Percentiles rank a stretch among this genome's conserved stretches.
phyloP scores from a whole-genome alignment of 2,888 invertebrate species.

The Ormyrus thymus region DNA sequence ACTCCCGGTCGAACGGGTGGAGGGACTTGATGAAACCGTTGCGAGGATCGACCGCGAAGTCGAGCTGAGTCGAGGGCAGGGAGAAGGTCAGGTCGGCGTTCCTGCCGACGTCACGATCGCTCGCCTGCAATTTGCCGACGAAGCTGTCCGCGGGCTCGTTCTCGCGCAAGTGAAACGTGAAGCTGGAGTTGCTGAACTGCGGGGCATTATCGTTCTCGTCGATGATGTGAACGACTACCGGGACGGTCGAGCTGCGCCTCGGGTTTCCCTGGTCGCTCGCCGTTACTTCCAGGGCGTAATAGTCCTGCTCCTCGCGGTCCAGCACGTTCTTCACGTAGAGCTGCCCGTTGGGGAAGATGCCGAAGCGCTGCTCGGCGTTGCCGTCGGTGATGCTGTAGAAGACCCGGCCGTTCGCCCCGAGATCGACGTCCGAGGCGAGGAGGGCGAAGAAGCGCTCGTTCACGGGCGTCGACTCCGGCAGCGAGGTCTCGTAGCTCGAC shows the following conservation, averaged over 20 bases:
- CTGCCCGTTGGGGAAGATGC: slow-evolving; percentile 95
- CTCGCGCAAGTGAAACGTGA: slow-evolving; percentile 92
- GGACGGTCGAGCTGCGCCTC: slow-evolving; percentile 86
- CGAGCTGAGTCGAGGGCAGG: slow-evolving; percentile 70
- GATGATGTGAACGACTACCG: slow-evolving; percentile 93
- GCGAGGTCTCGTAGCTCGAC: slow-evolving; percentile 93
- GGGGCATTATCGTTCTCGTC: slow-evolving; percentile 98
- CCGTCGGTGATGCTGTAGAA: slow-evolving; percentile 91
- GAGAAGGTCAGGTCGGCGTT: slow-evolving; percentile 94
- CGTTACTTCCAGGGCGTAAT: slow-evolving; percentile 90
- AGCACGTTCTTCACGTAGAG: slow-evolving; percentile 90
- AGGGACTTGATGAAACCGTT: slow-evolving; percentile 93
- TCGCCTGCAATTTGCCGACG: slow-evolving; percentile 92
- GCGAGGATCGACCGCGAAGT: slow-evolving; percentile 81
- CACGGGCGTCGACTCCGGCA: slow-evolving; percentile 92
- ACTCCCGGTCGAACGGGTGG: slow-evolving; percentile 92
- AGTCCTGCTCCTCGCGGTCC: slow-evolving; percentile 93
- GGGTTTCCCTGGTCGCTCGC: slow-evolving; percentile 89
- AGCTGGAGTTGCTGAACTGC: slow-evolving; percentile 91
- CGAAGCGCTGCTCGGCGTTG: slow-evolving; percentile 90
- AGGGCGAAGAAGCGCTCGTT: slow-evolving; percentile 94
- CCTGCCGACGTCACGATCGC: slow-evolving; percentile 91
- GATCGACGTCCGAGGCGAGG: slow-evolving; percentile 91
- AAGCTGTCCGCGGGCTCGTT: slow-evolving; percentile 92
- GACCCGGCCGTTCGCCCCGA: slow-evolving; percentile 87